These are phyloP conservation scores for Hyles lineata DNA, from an alignment of 2,888 invertebrate species.

Conservation along the genomic window DNA sequence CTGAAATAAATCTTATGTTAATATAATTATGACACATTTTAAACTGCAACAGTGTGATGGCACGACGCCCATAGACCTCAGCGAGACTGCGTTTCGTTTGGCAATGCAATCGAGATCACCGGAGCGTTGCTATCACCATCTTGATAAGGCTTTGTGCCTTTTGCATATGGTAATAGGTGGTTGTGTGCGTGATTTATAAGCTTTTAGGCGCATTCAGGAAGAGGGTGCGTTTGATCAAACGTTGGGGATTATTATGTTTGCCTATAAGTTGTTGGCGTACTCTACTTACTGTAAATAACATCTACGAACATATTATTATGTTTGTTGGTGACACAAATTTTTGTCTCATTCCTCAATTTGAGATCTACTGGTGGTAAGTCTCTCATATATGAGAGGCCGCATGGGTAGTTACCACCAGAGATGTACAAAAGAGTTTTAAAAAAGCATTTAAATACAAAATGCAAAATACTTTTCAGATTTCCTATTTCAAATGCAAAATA, in stretches of 20 bases:
- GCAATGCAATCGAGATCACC: constrained; percentile 15
- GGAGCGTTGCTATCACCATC: constrained; percentile 1
- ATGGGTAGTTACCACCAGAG: no score
- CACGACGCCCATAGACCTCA: constrained; percentile 14
- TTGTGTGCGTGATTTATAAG: background rate
- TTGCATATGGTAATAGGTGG: background rate
- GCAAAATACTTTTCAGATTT: no score
- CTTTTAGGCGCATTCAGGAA: background rate
- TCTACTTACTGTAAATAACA: no score
- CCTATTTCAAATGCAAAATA: no score
- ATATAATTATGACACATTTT: background rate
- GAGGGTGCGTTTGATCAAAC: constrained; percentile 1
- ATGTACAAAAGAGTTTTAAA: no score
- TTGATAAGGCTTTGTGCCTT: constrained; percentile 5
- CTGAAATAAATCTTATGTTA: background rate
- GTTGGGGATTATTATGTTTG: background rate
- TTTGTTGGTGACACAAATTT: no score
- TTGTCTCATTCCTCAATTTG: no score
- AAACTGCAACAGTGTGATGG: background rate
- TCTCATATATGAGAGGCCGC: no score
- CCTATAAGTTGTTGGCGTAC: no score
- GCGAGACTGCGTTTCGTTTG: background rate
- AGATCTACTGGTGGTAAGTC: no score
- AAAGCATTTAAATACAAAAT: no score
- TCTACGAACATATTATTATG: no score